Evolutionary conservation across 2,113 vertebrate genomes (phyloP).

Genomic region (Cinclus mexicanus): DNA sequence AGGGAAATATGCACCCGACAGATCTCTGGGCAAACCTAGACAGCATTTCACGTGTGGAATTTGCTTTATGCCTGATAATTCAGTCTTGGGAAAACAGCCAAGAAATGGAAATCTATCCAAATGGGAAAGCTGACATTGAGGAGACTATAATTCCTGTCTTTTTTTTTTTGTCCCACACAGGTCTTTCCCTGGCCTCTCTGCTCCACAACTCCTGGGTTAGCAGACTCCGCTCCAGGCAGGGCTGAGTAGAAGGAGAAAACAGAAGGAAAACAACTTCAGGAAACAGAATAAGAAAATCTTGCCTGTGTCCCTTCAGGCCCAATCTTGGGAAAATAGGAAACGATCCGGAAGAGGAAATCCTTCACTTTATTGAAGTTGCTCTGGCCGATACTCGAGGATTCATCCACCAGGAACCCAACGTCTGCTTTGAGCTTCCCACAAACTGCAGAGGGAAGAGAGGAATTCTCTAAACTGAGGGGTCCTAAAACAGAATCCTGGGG

Average conservation of each 20-base stretch:
- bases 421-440: slow-evolving; percentile 85
- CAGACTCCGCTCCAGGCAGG: background rate
- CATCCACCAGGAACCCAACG: slow-evolving; percentile 87
- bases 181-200: background rate
- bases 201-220: background rate
- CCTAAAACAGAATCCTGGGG: background rate
- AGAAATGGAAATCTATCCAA: background rate
- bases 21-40: background rate
- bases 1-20: fast-evolving
- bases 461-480: fast-evolving
- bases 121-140: background rate
- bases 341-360: slow-evolving; percentile 85
- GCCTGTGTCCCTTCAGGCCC: slow-evolving; percentile 84
- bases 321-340: slow-evolving; percentile 86
- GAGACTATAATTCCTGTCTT: background rate
- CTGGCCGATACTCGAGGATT: slow-evolving; percentile 87
- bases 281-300: background rate
- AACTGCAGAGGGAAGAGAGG: slow-evolving; percentile 68
- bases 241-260: background rate
- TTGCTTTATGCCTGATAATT: background rate
- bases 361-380: slow-evolving; percentile 88
- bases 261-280: background rate
- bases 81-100: background rate
- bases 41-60: background rate
- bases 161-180: background rate